Conservation (phyloP, 2,888 invertebrate species). For the Tridacna crocea region DNA sequence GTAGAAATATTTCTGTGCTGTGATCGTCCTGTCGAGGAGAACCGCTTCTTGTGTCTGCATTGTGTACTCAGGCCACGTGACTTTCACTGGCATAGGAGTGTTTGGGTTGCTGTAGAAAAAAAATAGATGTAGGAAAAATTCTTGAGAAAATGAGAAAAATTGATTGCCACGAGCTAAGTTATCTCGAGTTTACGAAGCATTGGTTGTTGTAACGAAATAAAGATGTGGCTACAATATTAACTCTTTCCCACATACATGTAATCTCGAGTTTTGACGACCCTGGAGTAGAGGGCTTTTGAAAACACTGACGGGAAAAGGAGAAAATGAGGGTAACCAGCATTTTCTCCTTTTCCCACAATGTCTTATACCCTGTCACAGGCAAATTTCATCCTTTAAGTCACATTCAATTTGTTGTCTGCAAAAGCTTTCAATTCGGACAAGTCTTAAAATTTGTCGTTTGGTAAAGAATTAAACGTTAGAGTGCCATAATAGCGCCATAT, state of each 20-base stretch:
- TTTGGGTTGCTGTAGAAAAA: slow-evolving; percentile 14
- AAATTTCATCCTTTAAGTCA: too few relatives aligned
- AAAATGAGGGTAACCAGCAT: not conserved
- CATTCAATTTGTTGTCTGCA: too few relatives aligned
- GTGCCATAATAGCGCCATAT: too few relatives aligned
- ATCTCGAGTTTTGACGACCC: not conserved
- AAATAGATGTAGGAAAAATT: not conserved
- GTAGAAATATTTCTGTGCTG: slow-evolving; percentile 19
- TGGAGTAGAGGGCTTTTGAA: not conserved
- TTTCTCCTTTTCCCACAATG: not conserved
- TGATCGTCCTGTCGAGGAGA: slow-evolving; percentile 1
- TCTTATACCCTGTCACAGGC: not conserved
- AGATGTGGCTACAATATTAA: not conserved
- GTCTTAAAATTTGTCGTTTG: too few relatives aligned
- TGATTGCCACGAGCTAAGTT: too few relatives aligned
- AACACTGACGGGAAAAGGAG: not conserved
- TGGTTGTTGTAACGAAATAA: not conserved
- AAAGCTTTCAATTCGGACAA: too few relatives aligned
- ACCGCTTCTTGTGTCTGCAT: slow-evolving; percentile 11
- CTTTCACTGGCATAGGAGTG: not conserved
- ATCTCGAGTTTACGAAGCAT: too few relatives aligned
- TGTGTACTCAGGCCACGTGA: slow-evolving; percentile 19
- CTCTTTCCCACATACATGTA: too few relatives aligned
- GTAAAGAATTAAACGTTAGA: too few relatives aligned
- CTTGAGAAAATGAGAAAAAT: too few relatives aligned